Conservation (phyloP, 2,888 invertebrate species). For the Ornithoptera alexandrae region DNA sequence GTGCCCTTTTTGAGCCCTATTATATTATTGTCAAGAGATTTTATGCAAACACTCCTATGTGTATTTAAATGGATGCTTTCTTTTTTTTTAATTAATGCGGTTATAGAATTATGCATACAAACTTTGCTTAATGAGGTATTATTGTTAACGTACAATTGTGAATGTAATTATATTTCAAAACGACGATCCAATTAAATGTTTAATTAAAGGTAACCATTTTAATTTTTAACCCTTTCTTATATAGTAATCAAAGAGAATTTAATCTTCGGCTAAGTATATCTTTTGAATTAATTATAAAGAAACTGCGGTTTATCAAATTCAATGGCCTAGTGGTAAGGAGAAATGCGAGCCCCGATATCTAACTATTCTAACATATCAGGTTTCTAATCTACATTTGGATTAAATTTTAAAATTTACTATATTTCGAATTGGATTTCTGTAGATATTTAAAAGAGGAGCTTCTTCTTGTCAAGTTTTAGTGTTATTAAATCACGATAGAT, state of each 20-base stretch:
- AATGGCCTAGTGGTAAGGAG: background rate
- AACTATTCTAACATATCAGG: no score
- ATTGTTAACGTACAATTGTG: constrained; percentile 12
- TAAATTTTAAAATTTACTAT: no score
- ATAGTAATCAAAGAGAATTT: background rate
- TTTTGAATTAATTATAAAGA: background rate
- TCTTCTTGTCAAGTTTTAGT: no score
- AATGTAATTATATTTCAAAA: constrained; percentile 6
- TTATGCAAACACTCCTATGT: constrained; percentile 23
- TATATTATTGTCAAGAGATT: constrained; percentile 25
- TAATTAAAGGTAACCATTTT: background rate
- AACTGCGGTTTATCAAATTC: background rate
- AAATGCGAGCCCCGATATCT: no score
- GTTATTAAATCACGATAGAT: no score
- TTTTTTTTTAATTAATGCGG: constrained; percentile 23
- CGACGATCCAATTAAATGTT: background rate
- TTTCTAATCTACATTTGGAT: no score
- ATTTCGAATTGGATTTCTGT: no score
- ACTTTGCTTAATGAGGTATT: constrained; percentile 18
- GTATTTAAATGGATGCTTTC: constrained; percentile 14
- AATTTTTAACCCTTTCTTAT: background rate
- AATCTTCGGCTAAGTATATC: background rate
- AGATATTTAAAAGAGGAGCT: no score
- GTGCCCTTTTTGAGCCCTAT: constrained; percentile 29
- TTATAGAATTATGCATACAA: constrained; percentile 20